Conservation (phyloP, 2,113 vertebrate genomes). For the Origma solitaria region DNA sequence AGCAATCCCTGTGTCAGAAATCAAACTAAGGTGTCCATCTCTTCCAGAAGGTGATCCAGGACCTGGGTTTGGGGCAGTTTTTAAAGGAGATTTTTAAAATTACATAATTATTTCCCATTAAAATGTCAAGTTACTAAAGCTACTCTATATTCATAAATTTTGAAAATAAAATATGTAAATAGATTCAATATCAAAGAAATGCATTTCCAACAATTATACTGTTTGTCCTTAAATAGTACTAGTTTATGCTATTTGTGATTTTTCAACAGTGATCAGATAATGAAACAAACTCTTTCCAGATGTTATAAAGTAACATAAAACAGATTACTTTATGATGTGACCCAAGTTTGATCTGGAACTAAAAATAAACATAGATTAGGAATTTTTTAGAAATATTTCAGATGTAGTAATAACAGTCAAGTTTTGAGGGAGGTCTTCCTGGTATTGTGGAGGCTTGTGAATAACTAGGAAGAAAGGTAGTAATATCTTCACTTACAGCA, state of each 20-base stretch:
- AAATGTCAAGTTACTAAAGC: background rate
- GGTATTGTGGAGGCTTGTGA: background rate
- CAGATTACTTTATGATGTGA: too few relatives aligned
- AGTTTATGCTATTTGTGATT: background rate
- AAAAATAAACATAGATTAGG: background rate
- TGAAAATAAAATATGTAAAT: background rate
- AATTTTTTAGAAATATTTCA: background rate
- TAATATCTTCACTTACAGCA: background rate
- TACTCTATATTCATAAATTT: background rate
- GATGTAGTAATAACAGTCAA: background rate
- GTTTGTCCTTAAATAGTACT: background rate
- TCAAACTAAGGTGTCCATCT: slow-evolving; percentile 57
- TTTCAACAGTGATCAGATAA: background rate
- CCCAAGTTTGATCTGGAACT: background rate
- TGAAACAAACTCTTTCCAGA: background rate
- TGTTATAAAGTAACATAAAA: background rate
- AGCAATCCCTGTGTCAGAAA: slow-evolving; percentile 67
- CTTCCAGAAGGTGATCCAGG: slow-evolving; percentile 44
- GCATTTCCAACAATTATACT: background rate
- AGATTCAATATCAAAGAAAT: background rate
- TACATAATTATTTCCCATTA: background rate
- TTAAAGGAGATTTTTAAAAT: background rate
- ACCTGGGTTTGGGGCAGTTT: slow-evolving; percentile 43
- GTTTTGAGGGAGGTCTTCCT: background rate
- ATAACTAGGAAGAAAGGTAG: background rate